Evolutionary conservation across 2,797 vertebrate genomes (phyloP).

Genomic region (Danio albolineatus): DNA sequence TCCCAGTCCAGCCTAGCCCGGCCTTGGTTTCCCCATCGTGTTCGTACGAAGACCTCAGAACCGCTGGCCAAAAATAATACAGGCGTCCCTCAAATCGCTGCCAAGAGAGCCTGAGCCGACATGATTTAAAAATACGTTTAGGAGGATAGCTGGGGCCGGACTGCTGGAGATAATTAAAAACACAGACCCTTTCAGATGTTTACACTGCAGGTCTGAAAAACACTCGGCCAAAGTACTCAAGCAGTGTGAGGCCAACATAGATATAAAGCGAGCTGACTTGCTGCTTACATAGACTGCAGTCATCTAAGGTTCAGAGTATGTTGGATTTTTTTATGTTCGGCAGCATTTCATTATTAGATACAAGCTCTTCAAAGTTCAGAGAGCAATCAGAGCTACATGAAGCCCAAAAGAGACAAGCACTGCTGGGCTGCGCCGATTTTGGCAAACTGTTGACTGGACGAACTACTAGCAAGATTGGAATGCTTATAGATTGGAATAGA

Average conservation of each 20-base stretch:
- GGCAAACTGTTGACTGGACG: no score
- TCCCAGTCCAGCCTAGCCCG: conserved; percentile 64
- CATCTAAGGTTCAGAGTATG: not conserved
- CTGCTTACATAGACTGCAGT: not conserved
- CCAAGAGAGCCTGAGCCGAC: conserved; percentile 56
- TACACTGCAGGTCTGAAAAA: conserved; percentile 52
- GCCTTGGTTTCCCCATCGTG: conserved; percentile 50
- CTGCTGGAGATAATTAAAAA: conserved; percentile 66
- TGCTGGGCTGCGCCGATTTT: no score
- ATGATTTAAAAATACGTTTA: conserved; percentile 63
- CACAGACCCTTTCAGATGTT: conserved; percentile 60
- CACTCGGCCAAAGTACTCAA: conserved; percentile 24
- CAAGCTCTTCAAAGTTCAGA: not conserved
- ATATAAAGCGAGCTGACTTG: not conserved
- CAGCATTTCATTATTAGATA: not conserved
- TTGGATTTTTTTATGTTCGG: not conserved
- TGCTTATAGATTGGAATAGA: no score
- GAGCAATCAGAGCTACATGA: no score
- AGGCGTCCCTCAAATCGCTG: conserved; percentile 57
- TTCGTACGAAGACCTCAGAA: conserved; percentile 56
- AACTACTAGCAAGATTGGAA: no score
- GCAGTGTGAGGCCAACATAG: conserved; percentile 14
- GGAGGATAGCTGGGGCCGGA: conserved; percentile 56
- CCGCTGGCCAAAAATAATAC: conserved; percentile 61
- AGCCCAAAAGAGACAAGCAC: no score